Base-by-base conservation (phyloP, 2,888 invertebrate species). In the Melanostoma mellinum region DNA sequence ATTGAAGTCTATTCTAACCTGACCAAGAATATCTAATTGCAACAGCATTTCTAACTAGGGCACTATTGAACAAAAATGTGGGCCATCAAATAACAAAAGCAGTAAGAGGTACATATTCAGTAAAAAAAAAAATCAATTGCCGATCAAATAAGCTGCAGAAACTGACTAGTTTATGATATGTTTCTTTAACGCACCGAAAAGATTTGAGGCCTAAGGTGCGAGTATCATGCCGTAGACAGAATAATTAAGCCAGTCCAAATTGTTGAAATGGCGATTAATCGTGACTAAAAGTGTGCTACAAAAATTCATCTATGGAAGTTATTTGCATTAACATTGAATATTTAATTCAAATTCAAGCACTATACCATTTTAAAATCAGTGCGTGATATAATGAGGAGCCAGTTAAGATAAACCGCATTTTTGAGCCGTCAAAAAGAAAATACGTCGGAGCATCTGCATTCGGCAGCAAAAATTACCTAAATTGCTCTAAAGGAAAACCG, bases 321-420 rank as follows among this genome's bases (percentile, higher is more conserved):
- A 20, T 32, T 53, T 40, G 40, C 42, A 40, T 56, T 33, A 38
- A 36, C 48, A 63, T 63, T 60, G 60, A 40, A 78, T 53, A 6
- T 60, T 46, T 48, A 60, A 50, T 73, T 63, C 38, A 50, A 63
- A 63, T 63, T 38, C 38, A 38, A 36, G n/a, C n/a, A 38, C 50
- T 6, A 50, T 56, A 50, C 48, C 8, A n/a, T 63, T 50, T 63
- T 63, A 6, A 63, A 38, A 50, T 20, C 6, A 50, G 6, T 50
- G 50, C n/a, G 36, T n/a, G 50, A 20, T 50, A 48, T 63, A 63
- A 63, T 63, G 63, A 63, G 48, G 32, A 3, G 50, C 63, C 63
- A 63, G 50, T 63, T 50, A 63, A 63, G 63, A 48, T 63, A 63
- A 36, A 63, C 63, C 3, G 50, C 63, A 63, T 63, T 63, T 63